Conservation (phyloP, 2,797 vertebrate species). For the Paratrypauchen microcephalus region DNA sequence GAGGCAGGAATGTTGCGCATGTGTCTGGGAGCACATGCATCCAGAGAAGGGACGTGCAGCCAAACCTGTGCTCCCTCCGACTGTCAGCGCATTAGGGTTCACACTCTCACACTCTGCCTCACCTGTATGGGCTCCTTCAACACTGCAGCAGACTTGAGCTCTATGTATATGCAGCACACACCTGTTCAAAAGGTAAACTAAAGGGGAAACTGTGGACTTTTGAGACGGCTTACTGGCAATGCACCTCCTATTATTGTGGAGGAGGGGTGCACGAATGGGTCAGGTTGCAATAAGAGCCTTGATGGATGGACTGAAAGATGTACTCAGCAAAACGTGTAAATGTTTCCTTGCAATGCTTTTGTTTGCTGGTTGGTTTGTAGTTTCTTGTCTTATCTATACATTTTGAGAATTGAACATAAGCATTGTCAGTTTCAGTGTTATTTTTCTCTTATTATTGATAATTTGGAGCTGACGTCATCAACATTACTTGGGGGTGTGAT, state of each 20-base stretch:
- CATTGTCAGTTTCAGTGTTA: too few species aligned
- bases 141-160: conserved; percentile 31
- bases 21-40: conserved; percentile 25
- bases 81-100: conserved; percentile 54
- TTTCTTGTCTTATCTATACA: not conserved
- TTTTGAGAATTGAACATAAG: too few species aligned
- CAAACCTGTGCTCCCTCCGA: conserved; percentile 39
- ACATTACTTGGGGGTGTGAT: too few species aligned
- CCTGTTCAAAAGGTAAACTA: conserved; percentile 25
- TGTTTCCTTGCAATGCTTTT: not conserved
- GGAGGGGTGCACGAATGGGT: not conserved
- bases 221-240: not conserved
- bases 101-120: conserved; percentile 62
- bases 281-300: too few species aligned
- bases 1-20: conserved; percentile 44
- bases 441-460: too few species aligned
- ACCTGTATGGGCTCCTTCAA: conserved; percentile 64
- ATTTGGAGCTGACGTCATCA: too few species aligned
- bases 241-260: not conserved
- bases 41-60: conserved; percentile 39
- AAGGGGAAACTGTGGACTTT: not conserved
- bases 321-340: too few species aligned
- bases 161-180: conserved; percentile 29
- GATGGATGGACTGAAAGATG: too few species aligned
- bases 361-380: not conserved